These are phyloP conservation scores for Scolopax bukidnonensis DNA, from an alignment of 2,797 vertebrate species.

Conservation along the genomic window DNA sequence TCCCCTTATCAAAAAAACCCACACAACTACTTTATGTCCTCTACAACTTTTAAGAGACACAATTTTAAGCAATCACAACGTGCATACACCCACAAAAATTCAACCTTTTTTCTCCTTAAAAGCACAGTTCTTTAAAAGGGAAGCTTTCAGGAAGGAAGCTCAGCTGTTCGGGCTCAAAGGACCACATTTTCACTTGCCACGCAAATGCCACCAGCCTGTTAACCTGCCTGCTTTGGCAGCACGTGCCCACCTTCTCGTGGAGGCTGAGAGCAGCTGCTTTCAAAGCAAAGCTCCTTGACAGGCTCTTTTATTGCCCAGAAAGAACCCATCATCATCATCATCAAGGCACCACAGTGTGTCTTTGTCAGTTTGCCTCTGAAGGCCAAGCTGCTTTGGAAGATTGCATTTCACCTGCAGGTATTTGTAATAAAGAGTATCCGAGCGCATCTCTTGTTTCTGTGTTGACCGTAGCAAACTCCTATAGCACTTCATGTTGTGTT, in stretches of 20 bases:
- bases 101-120: neutral
- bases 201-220: rapidly evolving
- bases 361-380: neutral
- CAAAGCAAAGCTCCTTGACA: neutral
- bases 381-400: neutral
- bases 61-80: neutral
- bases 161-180: neutral
- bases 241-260: rapidly evolving
- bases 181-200: neutral
- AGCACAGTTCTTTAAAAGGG: neutral
- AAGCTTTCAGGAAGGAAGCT: neutral
- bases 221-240: rapidly evolving
- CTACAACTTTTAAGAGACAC: neutral
- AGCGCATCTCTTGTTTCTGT: neutral
- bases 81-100: rapidly evolving
- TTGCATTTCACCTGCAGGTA: neutral
- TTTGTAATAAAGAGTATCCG: neutral
- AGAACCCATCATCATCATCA: neutral
- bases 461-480: neutral
- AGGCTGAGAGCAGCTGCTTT: neutral
- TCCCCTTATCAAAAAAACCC: neutral
- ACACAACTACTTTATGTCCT: neutral
- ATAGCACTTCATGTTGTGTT: neutral
- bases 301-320: neutral
- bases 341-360: neutral